Percentiles rank a stretch among this genome's conserved stretches.
phyloP scores from a whole-genome alignment of 2,888 invertebrate genomes.

The Monoplex corrugatus region DNA sequence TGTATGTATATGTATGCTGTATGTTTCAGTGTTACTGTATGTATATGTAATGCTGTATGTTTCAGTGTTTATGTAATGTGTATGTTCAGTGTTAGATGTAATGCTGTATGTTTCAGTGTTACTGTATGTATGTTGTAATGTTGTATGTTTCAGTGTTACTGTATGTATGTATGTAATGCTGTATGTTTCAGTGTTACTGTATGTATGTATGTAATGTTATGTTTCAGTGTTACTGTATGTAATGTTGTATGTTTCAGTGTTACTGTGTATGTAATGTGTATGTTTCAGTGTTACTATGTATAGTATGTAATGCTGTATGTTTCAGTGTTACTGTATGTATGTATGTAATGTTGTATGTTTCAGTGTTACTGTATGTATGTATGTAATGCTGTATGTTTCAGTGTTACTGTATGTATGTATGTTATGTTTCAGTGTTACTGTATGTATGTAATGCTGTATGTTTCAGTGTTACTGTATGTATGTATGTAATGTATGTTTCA shows the following conservation, averaged over 20 bases:
- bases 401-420: no score
- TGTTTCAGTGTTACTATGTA: background rate
- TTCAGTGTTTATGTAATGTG: background rate
- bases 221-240: background rate
- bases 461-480: background rate
- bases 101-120: background rate
- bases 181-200: background rate
- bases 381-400: no score
- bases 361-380: no score
- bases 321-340: background rate
- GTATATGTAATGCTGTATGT: background rate
- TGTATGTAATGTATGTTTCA: constrained; percentile 59
- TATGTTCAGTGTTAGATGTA: background rate
- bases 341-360: no score
- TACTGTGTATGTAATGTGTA: background rate
- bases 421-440: constrained; percentile 14
- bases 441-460: background rate
- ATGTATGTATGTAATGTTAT: background rate
- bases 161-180: background rate
- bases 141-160: background rate
- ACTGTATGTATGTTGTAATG: background rate
- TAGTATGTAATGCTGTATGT: background rate
- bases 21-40: background rate
- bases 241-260: background rate
- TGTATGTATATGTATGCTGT: background rate